A percentile compares a stretch with the other conserved stretches of the same genome.
Evolutionary conservation across 2,888 invertebrate genomes (phyloP).

Genomic region (Eupithecia tripunctaria): DNA sequence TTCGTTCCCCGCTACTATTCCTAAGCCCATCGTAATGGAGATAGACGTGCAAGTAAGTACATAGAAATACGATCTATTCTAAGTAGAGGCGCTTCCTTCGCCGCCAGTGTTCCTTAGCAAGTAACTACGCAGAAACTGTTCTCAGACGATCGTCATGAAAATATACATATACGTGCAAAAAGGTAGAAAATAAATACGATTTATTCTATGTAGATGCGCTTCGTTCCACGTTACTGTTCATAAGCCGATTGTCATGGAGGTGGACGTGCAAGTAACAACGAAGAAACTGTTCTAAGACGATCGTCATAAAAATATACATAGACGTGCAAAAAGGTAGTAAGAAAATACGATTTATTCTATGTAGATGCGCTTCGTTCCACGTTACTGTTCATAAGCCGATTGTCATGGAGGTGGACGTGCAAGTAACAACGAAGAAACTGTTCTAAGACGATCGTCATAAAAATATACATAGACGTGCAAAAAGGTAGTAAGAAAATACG

Average conservation of each 20-base stretch:
- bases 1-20: slow-evolving; percentile 93
- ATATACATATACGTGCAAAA: slow-evolving; percentile 90
- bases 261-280: slow-evolving; percentile 86
- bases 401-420: slow-evolving; percentile 89
- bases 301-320: slow-evolving; percentile 90
- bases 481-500: slow-evolving; percentile 56
- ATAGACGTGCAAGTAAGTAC: slow-evolving; percentile 86
- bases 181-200: slow-evolving; percentile 47
- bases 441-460: slow-evolving; percentile 92
- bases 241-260: slow-evolving; percentile 91
- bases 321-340: slow-evolving; percentile 86
- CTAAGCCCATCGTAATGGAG: slow-evolving; percentile 92
- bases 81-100: slow-evolving; percentile 95
- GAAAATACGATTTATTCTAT: slow-evolving; percentile 72
- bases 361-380: slow-evolving; percentile 94
- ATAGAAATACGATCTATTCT: slow-evolving; percentile 60
- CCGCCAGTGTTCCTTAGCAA: slow-evolving; percentile 93
- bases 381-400: slow-evolving; percentile 94
- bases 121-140: slow-evolving; percentile 77
- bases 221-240: slow-evolving; percentile 94
- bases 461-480: slow-evolving; percentile 86
- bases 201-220: slow-evolving; percentile 90
- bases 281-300: slow-evolving; percentile 87
- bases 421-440: slow-evolving; percentile 66
- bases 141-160: slow-evolving; percentile 91